Base-by-base conservation (phyloP, 2,888 invertebrate species). In the Drosophila neonasuta region DNA sequence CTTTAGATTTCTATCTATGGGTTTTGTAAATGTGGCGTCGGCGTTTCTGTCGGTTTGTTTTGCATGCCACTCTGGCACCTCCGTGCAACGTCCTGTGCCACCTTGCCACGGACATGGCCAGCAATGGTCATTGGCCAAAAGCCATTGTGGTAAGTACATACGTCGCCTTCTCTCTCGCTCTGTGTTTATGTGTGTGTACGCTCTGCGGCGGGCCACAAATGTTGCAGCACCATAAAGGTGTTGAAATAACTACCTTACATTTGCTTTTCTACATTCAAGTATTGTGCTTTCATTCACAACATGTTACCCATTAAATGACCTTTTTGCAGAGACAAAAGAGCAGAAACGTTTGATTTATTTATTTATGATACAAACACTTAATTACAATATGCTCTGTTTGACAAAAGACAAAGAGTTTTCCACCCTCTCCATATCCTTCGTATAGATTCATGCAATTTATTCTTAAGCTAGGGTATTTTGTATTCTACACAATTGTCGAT, bases 191-290 rank as follows among this genome's bases (percentile, higher is more conserved):
- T 45, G 54, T 55, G 44, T 48, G 46, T 52, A 52, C 61, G 46
- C 44, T 45, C 17, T 48, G 62, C 39, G 61, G 61, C 51, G 57
- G 42, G 39, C 65, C 71, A 67, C 78, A 76, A 77, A 78, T 77
- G 80, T 78, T 65, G 69, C 61, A 67, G 61, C 70, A 63, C 80
- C 77, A 71, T 72, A 73, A 81, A 84, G 83, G 83, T 84, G 83
- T 86, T 84, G 86, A 84, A 84, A 84, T 81, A 86, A 86, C 80
- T 82, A 69, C 77, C 74, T 71, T 68, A 65, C 69, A 64, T 55
- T 75, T 68, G 42, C n/a, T 54, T 72, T 34, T 49, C 30, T n/a
- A 42, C 42, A 15, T 24, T 24, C 20, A 29, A 3, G 3, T 1
- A 11, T 34, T 30, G 30, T 42, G 13, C 2, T 29, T 13, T 1